Evolutionary conservation across 2,113 vertebrate species (phyloP), one percentile per base, ranked within the genome.

Genomic region (Malaclemys terrapin): DNA sequence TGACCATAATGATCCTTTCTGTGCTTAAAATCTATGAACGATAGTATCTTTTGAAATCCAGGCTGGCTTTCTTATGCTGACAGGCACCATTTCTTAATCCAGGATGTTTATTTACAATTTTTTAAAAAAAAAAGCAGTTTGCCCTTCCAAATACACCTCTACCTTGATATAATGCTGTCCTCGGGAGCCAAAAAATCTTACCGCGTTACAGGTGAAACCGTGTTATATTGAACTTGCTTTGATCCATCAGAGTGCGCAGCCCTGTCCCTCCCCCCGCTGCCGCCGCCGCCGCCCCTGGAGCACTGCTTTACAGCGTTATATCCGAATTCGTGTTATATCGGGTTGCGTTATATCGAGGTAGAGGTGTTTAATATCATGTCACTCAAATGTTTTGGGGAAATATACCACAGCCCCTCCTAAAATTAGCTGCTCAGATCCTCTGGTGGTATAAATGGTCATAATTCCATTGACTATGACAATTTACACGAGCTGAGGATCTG

Each of bases 91-190:
- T 83, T 72, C 7, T 22, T 1, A 2, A 3, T 69, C 35, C 35
- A 35, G 22, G 25, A 83, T 72, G 5, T 45, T 62, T 14, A 69
- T 88, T 59, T 75, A 16, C 57, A 89, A 29, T 83, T 42, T 94
- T 22, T 90, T 95, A 49, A 90, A 24, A 59, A 93, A 91, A 16
- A 84, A 89, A 95, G 91, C 69, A 91, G 93, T 91, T 89, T 85
- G 52, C 62, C 42, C 91, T 91, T 90, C 80, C 93, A 91, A 95
- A 80, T 91, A 62, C 45, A 45, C 45, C 45, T 45, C 45, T 45
- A 45, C 45, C 45, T 45, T 45, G 45, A 45, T 45, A 45, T 45
- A 45, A 45, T 6, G 45, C 45, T 45, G 45, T 45, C 45, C 6
- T 45, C 45, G 45, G 6, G 45, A 45, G 45, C 45, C 45, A 45